These are phyloP conservation scores for Galleria mellonella DNA, from an alignment of 1,140 invertebrate species.

Conservation along the genomic window DNA sequence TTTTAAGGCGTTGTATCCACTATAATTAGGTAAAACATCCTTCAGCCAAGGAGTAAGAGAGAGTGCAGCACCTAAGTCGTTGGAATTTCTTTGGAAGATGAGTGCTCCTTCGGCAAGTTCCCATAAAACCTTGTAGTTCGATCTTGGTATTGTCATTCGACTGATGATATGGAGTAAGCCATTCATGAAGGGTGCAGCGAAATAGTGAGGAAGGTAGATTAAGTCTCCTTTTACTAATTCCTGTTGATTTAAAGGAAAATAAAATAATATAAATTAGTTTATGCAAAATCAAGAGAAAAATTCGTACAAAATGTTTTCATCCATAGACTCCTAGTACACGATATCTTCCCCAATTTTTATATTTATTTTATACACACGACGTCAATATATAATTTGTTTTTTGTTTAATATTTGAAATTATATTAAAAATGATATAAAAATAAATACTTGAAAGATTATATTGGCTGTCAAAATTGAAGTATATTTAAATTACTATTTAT, in stretches of 20 bases:
- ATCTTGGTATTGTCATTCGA: constrained; percentile 50
- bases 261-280: too few species aligned
- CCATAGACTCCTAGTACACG: neutral
- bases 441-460: too few species aligned
- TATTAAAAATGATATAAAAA: too few species aligned
- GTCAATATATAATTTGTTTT: too few species aligned
- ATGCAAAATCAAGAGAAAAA: too few species aligned
- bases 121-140: constrained; percentile 51
- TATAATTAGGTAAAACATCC: constrained; percentile 73
- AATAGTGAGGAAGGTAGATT: constrained; percentile 65
- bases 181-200: constrained; percentile 69
- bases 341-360: too few species aligned
- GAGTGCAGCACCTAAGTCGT: constrained; percentile 76
- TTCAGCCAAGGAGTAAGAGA: constrained; percentile 77
- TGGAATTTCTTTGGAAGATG: constrained; percentile 67
- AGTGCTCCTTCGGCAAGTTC: constrained; percentile 48
- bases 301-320: neutral
- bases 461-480: too few species aligned
- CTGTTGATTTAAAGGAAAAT: constrained; percentile 23
- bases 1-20: constrained; percentile 71
- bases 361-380: too few species aligned
- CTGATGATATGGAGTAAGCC: constrained; percentile 67
- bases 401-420: too few species aligned
- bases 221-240: constrained; percentile 63
- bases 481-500: too few species aligned